A percentile compares a stretch with the other conserved stretches of the same genome.
phyloP scores from a whole-genome alignment of 1,140 invertebrate genomes.

The Meloidogyne hapla region DNA sequence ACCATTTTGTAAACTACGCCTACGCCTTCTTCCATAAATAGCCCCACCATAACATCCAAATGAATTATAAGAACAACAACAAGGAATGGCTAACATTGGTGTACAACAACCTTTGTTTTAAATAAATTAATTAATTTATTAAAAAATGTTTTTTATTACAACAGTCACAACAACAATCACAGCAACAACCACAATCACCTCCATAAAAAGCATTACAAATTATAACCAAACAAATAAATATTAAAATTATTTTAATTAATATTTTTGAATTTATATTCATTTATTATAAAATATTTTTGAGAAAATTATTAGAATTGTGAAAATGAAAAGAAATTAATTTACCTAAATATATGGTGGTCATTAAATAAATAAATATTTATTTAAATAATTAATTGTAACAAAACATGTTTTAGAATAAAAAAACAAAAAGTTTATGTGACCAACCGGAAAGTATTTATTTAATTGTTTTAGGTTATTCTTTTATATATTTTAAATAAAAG shows the following conservation, averaged over 20 bases:
- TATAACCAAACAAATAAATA: background rate
- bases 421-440: too few relatives aligned
- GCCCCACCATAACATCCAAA: slow-evolving; percentile 23
- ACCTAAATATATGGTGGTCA: too few relatives aligned
- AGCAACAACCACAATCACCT: slow-evolving; percentile 8
- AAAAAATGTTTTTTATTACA: background rate
- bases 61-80: slow-evolving; percentile 11
- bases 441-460: too few relatives aligned
- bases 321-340: too few relatives aligned
- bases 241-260: background rate
- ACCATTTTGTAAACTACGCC: background rate
- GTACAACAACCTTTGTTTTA: slow-evolving; percentile 11
- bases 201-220: background rate
- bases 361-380: too few relatives aligned
- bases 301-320: background rate
- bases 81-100: slow-evolving; percentile 19
- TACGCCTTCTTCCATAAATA: slow-evolving; percentile 10
- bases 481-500: too few relatives aligned
- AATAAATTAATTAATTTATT: background rate
- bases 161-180: slow-evolving; percentile 24
- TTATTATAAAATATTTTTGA: background rate
- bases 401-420: too few relatives aligned
- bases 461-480: too few relatives aligned
- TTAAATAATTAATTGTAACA: too few relatives aligned
- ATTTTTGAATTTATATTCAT: background rate